Percentiles rank a stretch among this genome's conserved stretches.
Evolutionary conservation across 1,140 invertebrate species (phyloP).

Genomic region (Drosophila lacteicornis): DNA sequence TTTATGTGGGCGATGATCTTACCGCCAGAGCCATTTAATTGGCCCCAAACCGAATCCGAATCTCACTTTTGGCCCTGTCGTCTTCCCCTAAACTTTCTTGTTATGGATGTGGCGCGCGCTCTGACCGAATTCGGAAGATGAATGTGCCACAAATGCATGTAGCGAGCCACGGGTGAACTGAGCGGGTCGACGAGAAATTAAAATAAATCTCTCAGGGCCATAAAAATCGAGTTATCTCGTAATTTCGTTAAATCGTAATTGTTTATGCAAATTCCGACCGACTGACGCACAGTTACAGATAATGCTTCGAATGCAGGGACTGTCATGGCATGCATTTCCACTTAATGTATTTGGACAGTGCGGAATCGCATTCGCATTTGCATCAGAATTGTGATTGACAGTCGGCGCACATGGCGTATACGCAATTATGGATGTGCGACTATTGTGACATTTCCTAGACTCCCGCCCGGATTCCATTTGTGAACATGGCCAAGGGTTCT

Average conservation of each 20-base stretch:
- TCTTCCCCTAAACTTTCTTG: slow-evolving; percentile 32
- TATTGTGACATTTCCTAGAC: slow-evolving; percentile 66
- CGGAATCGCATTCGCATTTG: slow-evolving; percentile 51
- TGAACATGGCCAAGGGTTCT: slow-evolving; percentile 17
- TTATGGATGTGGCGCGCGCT: slow-evolving; percentile 62
- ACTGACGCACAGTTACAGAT: slow-evolving; percentile 44
- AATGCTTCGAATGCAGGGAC: slow-evolving; percentile 30
- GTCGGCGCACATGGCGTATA: slow-evolving; percentile 75
- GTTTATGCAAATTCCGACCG: slow-evolving; percentile 49
- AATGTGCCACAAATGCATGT: slow-evolving; percentile 69
- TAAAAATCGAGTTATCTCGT: slow-evolving; percentile 47
- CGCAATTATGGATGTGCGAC: slow-evolving; percentile 70
- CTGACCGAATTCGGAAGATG: slow-evolving; percentile 77
- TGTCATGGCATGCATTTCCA: slow-evolving; percentile 40
- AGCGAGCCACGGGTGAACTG: slow-evolving; percentile 13
- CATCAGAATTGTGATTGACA: slow-evolving; percentile 72
- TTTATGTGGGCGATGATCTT: slow-evolving; percentile 78
- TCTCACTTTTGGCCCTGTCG: slow-evolving; percentile 40
- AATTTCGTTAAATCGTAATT: slow-evolving; percentile 55
- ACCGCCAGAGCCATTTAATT: slow-evolving; percentile 70
- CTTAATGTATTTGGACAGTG: slow-evolving; percentile 49
- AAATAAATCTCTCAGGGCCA: slow-evolving; percentile 46
- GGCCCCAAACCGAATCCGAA: slow-evolving; percentile 58
- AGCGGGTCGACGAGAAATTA: slow-evolving; percentile 26
- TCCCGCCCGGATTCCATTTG: slow-evolving; percentile 7